These are phyloP conservation scores for Lutraria rhynchaena DNA, from an alignment of 1,140 invertebrate genomes.

Conservation along the genomic window DNA sequence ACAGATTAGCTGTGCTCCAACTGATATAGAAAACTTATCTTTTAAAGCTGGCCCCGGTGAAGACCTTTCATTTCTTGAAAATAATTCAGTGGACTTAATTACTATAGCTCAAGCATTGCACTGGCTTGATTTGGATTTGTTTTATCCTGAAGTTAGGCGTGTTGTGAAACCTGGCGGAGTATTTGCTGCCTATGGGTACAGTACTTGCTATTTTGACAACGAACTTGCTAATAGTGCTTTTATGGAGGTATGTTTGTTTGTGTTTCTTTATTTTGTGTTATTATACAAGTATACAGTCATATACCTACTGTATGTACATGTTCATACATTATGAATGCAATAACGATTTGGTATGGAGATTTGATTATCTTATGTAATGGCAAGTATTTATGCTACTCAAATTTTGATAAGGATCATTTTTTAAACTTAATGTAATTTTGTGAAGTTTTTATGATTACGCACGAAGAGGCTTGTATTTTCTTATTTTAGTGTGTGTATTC, in stretches of 20 bases:
- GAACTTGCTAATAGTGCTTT: conserved; percentile 31
- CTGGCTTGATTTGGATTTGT: conserved; percentile 83
- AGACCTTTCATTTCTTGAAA: conserved; percentile 68
- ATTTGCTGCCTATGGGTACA: conserved; percentile 79
- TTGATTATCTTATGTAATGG: too few relatives aligned
- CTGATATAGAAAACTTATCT: conserved; percentile 22
- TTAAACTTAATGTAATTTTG: background rate
- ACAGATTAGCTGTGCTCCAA: conserved; percentile 36
- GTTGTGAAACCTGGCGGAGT: conserved; percentile 80
- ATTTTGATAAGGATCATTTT: too few relatives aligned
- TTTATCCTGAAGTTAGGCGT: conserved; percentile 81
- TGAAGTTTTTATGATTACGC: too few relatives aligned
- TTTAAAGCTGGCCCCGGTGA: conserved; percentile 79
- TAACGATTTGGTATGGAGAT: too few relatives aligned
- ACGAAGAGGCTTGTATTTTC: too few relatives aligned
- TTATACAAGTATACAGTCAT: background rate
- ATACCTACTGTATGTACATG: background rate
- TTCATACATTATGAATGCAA: too few relatives aligned
- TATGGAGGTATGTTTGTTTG: conserved; percentile 20
- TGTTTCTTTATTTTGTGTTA: background rate
- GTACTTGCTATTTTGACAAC: conserved; percentile 39
- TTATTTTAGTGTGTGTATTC: too few relatives aligned
- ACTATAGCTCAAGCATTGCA: conserved; percentile 81
- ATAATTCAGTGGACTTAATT: conserved; percentile 80
- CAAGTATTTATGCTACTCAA: too few relatives aligned